A percentile compares a stretch with the other conserved stretches of the same genome.
Conservation (phyloP, 2,888 invertebrate species). For the Archips xylosteana region DNA sequence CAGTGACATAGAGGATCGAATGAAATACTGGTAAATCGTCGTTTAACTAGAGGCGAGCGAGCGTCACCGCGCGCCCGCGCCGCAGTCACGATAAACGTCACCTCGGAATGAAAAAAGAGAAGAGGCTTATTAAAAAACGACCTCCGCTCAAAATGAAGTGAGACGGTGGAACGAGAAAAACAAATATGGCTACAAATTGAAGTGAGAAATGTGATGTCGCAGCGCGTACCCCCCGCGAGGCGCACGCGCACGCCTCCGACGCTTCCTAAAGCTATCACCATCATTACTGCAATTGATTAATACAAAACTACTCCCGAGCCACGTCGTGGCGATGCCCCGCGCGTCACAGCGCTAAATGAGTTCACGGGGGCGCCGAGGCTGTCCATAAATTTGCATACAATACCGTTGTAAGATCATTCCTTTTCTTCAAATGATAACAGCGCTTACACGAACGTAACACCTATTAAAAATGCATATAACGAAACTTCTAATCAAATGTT, state of each 20-base stretch:
- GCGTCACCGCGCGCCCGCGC: slow-evolving; percentile 53
- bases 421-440: slow-evolving; percentile 61
- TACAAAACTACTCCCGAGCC: slow-evolving; percentile 56
- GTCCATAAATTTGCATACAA: slow-evolving; percentile 78
- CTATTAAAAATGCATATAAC: background rate
- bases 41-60: slow-evolving; percentile 72
- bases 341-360: slow-evolving; percentile 75
- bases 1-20: slow-evolving; percentile 78
- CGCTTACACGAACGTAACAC: slow-evolving; percentile 11
- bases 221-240: slow-evolving; percentile 72
- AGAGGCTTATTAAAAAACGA: slow-evolving; percentile 73
- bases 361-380: slow-evolving; percentile 64
- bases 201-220: slow-evolving; percentile 82
- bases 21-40: slow-evolving; percentile 80
- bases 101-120: slow-evolving; percentile 79
- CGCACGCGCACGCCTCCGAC: slow-evolving; percentile 52
- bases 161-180: slow-evolving; percentile 73
- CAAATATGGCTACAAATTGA: slow-evolving; percentile 78
- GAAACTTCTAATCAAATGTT: background rate
- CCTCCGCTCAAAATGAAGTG: slow-evolving; percentile 76
- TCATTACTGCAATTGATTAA: slow-evolving; percentile 75
- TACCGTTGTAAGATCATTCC: slow-evolving; percentile 59
- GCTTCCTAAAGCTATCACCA: slow-evolving; percentile 53
- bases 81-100: slow-evolving; percentile 82
- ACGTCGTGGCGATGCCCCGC: slow-evolving; percentile 19